Evolutionary conservation across 1,140 invertebrate genomes (phyloP).

Genomic region (Drosophila ananassae): DNA sequence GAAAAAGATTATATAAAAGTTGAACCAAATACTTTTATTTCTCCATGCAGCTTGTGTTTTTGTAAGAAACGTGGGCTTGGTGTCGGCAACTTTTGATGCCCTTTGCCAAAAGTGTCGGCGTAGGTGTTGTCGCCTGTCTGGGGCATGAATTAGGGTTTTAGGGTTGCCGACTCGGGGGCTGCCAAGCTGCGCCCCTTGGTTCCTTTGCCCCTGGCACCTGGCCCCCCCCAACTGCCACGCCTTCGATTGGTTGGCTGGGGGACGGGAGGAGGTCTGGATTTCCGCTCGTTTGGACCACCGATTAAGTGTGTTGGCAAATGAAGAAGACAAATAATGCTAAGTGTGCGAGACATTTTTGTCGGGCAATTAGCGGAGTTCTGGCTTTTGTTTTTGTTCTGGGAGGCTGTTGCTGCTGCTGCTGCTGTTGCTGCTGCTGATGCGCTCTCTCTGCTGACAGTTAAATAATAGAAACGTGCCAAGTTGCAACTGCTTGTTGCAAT

Average conservation of each 20-base stretch:
- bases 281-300: constrained; percentile 25
- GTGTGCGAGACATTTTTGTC: constrained; percentile 74
- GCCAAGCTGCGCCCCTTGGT: not conserved
- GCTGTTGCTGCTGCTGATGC: not conserved
- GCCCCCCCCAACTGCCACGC: constrained; percentile 5
- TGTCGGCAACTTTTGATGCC: constrained; percentile 66
- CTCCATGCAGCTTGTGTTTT: constrained; percentile 14
- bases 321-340: constrained; percentile 73
- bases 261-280: not conserved
- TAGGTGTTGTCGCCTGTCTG: constrained; percentile 52
- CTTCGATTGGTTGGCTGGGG: constrained; percentile 23
- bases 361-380: constrained; percentile 67
- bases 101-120: constrained; percentile 17
- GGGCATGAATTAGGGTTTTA: constrained; percentile 29
- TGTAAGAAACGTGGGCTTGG: constrained; percentile 44
- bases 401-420: constrained; percentile 25
- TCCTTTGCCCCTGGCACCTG: too few species aligned
- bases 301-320: constrained; percentile 60
- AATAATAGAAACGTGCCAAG: constrained; percentile 76
- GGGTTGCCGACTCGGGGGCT: constrained; percentile 10
- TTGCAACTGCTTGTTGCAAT: constrained; percentile 63
- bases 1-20: not conserved
- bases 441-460: constrained; percentile 58
- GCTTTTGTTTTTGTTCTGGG: constrained; percentile 36
- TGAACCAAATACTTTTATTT: constrained; percentile 6